These are phyloP conservation scores for Argya squamiceps DNA, from an alignment of 2,797 vertebrate genomes.

Conservation along the genomic window DNA sequence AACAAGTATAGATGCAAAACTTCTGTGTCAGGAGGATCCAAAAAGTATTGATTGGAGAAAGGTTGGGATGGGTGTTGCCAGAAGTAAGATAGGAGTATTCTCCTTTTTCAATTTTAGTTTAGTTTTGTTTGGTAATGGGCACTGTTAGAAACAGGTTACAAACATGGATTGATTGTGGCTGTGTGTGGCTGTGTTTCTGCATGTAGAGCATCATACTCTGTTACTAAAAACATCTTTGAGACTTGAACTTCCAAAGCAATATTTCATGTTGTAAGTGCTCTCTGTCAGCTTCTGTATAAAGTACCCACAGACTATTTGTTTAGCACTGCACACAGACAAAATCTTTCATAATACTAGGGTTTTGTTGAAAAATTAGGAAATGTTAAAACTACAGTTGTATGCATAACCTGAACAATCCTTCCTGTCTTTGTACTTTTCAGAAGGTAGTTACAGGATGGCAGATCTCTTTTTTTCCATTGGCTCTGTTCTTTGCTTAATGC, in stretches of 20 bases:
- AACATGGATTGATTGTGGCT: neutral
- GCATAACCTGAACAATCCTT: neutral
- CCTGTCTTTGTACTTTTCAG: neutral
- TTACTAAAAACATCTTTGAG: neutral
- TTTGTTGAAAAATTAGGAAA: neutral
- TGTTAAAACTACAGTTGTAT: neutral
- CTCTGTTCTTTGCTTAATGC: neutral
- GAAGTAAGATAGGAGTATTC: neutral
- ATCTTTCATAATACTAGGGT: neutral
- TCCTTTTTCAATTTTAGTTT: neutral
- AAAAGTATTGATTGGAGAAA: neutral
- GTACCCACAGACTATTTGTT: neutral
- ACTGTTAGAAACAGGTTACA: neutral
- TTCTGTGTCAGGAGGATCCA: neutral
- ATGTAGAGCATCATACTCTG: neutral
- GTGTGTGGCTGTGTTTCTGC: neutral
- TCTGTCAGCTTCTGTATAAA: neutral
- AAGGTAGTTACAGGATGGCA: neutral
- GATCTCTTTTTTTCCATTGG: neutral
- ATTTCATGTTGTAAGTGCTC: neutral
- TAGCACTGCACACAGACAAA: neutral
- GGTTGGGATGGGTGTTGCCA: accelerated
- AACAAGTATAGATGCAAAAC: neutral
- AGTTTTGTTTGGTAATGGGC: neutral
- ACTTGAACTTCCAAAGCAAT: neutral